A percentile compares a stretch with the other conserved stretches of the same genome.
These are phyloP conservation scores for Pelosia muscerda DNA, from an alignment of 2,888 invertebrate genomes.

Conservation along the genomic window DNA sequence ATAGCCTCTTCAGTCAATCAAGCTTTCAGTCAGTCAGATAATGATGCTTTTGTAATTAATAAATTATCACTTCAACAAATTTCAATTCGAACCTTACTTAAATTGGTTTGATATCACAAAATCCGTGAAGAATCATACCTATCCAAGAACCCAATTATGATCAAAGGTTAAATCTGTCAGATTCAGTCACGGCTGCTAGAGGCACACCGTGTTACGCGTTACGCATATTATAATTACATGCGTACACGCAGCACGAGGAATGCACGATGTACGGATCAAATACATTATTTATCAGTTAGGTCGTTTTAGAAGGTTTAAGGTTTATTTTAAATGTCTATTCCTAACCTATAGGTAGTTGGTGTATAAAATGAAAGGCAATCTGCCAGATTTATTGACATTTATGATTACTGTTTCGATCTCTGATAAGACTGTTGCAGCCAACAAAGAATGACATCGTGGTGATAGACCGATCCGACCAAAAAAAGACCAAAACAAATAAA, in stretches of 20 bases:
- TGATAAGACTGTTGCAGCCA: too few relatives aligned
- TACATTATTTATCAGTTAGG: background rate
- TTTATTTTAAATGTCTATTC: too few relatives aligned
- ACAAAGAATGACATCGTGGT: too few relatives aligned
- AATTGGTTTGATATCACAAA: background rate
- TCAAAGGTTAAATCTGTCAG: constrained; percentile 11
- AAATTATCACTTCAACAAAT: too few relatives aligned
- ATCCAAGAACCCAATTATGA: background rate
- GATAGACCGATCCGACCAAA: too few relatives aligned
- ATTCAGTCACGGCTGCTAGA: constrained; percentile 7
- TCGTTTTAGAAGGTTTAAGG: background rate
- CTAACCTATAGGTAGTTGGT: too few relatives aligned
- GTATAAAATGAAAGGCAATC: too few relatives aligned
- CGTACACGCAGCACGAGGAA: constrained; percentile 9
- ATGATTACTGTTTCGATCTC: too few relatives aligned
- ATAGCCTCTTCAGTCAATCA: too few relatives aligned
- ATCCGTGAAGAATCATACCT: background rate
- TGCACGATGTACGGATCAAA: constrained; percentile 3
- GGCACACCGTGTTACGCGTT: constrained; percentile 1
- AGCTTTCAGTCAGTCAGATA: too few relatives aligned
- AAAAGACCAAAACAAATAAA: too few relatives aligned
- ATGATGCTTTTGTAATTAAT: background rate
- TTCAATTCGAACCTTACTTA: background rate
- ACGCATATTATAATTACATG: background rate
- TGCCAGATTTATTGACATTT: too few relatives aligned